A percentile compares a stretch with the other conserved stretches of the same genome.
Evolutionary conservation across 1,140 invertebrate species (phyloP).

Genomic region (Atta texana): DNA sequence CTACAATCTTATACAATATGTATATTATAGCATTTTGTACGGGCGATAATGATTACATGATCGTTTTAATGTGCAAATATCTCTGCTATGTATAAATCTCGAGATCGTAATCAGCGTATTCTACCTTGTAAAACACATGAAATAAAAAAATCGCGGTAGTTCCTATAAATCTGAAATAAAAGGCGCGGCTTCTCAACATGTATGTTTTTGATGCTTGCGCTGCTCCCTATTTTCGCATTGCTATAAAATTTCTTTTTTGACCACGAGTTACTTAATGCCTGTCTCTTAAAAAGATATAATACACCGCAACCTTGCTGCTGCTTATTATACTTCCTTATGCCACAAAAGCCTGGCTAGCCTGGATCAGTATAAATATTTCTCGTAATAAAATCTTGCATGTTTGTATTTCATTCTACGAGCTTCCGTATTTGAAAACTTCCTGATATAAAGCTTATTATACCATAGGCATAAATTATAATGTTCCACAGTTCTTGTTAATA

Average conservation of each 20-base stretch:
- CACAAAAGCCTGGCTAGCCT: slow-evolving; percentile 7
- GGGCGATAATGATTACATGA: slow-evolving; percentile 2
- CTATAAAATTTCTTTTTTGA: slow-evolving; percentile 30
- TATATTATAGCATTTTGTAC: background rate
- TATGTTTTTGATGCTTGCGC: background rate
- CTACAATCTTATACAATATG: background rate
- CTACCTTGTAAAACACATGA: background rate
- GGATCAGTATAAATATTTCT: slow-evolving; percentile 44
- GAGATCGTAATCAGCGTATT: slow-evolving; percentile 12
- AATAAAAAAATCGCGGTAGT: background rate
- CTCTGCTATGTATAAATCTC: background rate
- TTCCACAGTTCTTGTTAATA: background rate
- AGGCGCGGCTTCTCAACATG: background rate
- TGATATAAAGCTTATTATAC: background rate
- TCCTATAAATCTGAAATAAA: background rate
- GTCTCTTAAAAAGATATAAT: slow-evolving; percentile 38
- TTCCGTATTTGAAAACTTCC: slow-evolving; percentile 29
- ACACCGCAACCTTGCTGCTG: slow-evolving; percentile 56
- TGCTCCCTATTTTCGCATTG: slow-evolving; percentile 9
- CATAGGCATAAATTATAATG: background rate
- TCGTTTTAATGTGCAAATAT: slow-evolving; percentile 7
- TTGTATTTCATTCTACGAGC: background rate
- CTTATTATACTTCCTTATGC: slow-evolving; percentile 63
- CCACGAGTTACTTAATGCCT: slow-evolving; percentile 42
- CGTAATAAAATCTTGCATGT: background rate